A percentile compares a stretch with the other conserved stretches of the same genome.
phyloP scores from a whole-genome alignment of 2,888 invertebrate genomes.

The Orthosia gothica region DNA sequence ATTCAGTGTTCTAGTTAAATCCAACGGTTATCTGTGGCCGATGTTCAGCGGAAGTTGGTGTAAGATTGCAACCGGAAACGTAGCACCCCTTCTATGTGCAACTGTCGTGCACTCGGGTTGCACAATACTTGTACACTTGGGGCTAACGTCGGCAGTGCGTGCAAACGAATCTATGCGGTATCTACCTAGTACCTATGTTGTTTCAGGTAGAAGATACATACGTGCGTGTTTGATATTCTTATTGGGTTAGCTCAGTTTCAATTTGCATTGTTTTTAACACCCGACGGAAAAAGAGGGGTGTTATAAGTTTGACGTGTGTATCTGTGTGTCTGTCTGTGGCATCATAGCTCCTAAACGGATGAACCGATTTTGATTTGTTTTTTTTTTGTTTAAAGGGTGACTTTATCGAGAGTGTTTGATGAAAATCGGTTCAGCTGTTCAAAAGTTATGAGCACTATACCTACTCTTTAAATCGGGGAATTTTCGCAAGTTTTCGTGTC shows the following conservation, averaged over 20 bases:
- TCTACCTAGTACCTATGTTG: background rate
- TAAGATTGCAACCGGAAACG: conserved; percentile 86
- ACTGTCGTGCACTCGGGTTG: conserved; percentile 72
- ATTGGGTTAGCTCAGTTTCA: background rate
- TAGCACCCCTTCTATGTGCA: conserved; percentile 80
- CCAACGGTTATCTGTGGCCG: conserved; percentile 56
- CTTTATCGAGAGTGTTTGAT: too few species aligned
- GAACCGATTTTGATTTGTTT: too few species aligned
- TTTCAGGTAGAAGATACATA: conserved; percentile 4
- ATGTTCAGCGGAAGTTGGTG: conserved; percentile 84
- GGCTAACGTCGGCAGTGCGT: conserved; percentile 29
- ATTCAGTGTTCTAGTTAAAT: conserved; percentile 49
- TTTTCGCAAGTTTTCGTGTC: too few species aligned
- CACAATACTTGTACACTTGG: conserved; percentile 69
- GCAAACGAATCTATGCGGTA: conserved; percentile 5
- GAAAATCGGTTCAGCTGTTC: too few species aligned
- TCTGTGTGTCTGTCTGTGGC: too few species aligned
- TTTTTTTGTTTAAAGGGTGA: too few species aligned
- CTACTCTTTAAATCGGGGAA: too few species aligned
- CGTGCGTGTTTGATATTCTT: background rate
- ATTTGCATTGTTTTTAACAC: background rate
- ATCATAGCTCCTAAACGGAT: too few species aligned
- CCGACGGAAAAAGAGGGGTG: too few species aligned
- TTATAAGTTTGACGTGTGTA: too few species aligned
- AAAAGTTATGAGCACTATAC: too few species aligned